Evolutionary conservation across 2,888 invertebrate species (phyloP).

Genomic region (Nephrotoma flavescens): DNA sequence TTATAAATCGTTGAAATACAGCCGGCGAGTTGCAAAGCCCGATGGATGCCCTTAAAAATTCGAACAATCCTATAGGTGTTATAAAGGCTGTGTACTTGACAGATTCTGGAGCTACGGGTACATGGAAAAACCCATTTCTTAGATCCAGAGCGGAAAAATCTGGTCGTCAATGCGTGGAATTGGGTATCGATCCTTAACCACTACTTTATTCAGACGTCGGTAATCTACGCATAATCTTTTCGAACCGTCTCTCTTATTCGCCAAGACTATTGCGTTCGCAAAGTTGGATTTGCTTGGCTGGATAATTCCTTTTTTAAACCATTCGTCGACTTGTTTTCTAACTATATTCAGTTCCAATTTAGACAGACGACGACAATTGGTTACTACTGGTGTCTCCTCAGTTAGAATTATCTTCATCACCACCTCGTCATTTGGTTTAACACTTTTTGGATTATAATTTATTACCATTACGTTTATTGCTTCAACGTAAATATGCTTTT

Average conservation of each 20-base stretch:
- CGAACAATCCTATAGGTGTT: conserved; percentile 1
- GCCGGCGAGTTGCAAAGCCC: neutral
- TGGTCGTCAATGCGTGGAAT: conserved; percentile 25
- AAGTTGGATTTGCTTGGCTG: conserved; percentile 19
- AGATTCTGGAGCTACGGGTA: conserved; percentile 16
- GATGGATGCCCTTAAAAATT: neutral
- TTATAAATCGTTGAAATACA: neutral
- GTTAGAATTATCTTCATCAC: conserved; percentile 18
- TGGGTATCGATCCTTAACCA: conserved; percentile 20
- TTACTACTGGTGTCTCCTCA: conserved; percentile 17
- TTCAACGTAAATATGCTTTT: neutral
- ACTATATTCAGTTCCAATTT: conserved; percentile 11
- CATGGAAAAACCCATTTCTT: conserved; percentile 22
- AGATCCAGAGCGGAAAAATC: conserved; percentile 20
- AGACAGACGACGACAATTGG: too few species aligned
- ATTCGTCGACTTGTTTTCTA: conserved; percentile 16
- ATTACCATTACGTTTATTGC: neutral
- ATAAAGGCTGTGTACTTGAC: conserved; percentile 10
- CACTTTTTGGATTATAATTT: neutral
- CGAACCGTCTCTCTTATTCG: conserved; percentile 12
- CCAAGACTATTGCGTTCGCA: conserved; percentile 15
- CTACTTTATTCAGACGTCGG: conserved; percentile 20
- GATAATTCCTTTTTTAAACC: conserved; percentile 19
- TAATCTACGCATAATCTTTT: conserved; percentile 22
- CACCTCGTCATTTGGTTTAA: neutral